phyloP scores from a whole-genome alignment of 2,797 vertebrate species.

The Anguilla anguilla region DNA sequence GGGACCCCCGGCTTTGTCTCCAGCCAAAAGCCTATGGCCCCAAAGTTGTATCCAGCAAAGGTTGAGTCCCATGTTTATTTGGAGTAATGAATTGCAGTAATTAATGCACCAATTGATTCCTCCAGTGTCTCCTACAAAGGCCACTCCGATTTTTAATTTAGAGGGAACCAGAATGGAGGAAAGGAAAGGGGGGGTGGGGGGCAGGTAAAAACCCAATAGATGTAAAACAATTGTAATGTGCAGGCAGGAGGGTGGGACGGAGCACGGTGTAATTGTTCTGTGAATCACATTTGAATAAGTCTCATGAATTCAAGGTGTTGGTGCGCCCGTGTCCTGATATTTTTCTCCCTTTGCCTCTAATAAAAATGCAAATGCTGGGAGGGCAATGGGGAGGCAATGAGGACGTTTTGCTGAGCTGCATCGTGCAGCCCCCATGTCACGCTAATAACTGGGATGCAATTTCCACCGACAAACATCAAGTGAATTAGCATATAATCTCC shows the following conservation, averaged over 20 bases:
- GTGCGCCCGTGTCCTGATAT: constrained; percentile 49
- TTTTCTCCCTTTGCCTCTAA: constrained; percentile 60
- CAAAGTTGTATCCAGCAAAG: constrained; percentile 87
- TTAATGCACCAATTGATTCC: constrained; percentile 96
- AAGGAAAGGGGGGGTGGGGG: constrained; percentile 44
- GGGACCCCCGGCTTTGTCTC: constrained; percentile 86
- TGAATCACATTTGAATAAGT: constrained; percentile 84
- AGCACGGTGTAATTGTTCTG: constrained; percentile 73
- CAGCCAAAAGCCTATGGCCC: constrained; percentile 76
- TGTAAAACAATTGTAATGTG: constrained; percentile 73
- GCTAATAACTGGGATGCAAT: constrained; percentile 74
- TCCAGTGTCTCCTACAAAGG: constrained; percentile 85
- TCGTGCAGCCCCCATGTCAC: constrained; percentile 57
- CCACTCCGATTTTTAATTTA: constrained; percentile 96
- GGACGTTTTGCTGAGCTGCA: constrained; percentile 52
- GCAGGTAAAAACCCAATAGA: constrained; percentile 63
- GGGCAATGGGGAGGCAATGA: constrained; percentile 62
- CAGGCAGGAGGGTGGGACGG: constrained; percentile 61
- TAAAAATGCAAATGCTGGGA: constrained; percentile 81
- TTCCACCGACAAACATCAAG: constrained; percentile 71
- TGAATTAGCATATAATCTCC: constrained; percentile 74
- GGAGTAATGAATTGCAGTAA: constrained; percentile 96
- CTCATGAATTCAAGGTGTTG: constrained; percentile 57
- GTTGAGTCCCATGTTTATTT: constrained; percentile 90
- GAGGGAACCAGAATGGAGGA: constrained; percentile 73